phyloP scores from a whole-genome alignment of 2,888 invertebrate species.

The Pristionchus mayeri region DNA sequence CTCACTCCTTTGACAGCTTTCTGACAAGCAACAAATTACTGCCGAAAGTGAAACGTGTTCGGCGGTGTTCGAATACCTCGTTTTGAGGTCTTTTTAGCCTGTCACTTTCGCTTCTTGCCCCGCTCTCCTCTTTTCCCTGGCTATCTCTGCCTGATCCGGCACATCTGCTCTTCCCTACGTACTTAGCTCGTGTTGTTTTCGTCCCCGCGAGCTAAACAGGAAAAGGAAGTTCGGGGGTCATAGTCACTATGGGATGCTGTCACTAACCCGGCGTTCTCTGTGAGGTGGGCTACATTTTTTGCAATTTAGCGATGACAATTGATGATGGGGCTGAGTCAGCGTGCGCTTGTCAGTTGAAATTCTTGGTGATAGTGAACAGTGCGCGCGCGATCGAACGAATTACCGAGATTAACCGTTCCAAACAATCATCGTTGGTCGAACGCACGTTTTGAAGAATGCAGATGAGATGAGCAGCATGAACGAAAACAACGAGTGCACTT shows the following conservation, averaged over 20 bases:
- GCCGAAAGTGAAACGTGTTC: slow-evolving; percentile 24
- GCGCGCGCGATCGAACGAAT: too few species aligned
- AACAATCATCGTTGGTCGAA: neutral
- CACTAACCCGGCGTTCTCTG: too few species aligned
- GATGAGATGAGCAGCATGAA: too few species aligned
- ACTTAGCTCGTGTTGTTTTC: slow-evolving; percentile 24
- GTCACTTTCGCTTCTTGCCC: neutral
- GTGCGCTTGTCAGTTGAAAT: too few species aligned
- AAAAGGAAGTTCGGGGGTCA: neutral
- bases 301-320: neutral
- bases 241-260: neutral
- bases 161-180: neutral
- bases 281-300: neutral
- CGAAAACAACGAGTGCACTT: too few species aligned
- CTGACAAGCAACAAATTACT: neutral
- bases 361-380: too few species aligned
- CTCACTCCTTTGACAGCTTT: neutral
- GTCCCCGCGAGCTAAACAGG: slow-evolving; percentile 12
- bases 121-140: neutral
- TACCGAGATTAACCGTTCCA: neutral
- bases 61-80: slow-evolving; percentile 3
- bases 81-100: neutral
- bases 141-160: neutral
- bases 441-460: too few species aligned
- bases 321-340: too few species aligned